Evolutionary conservation across 2,888 invertebrate species (phyloP).

Genomic region (Diploptera punctata): DNA sequence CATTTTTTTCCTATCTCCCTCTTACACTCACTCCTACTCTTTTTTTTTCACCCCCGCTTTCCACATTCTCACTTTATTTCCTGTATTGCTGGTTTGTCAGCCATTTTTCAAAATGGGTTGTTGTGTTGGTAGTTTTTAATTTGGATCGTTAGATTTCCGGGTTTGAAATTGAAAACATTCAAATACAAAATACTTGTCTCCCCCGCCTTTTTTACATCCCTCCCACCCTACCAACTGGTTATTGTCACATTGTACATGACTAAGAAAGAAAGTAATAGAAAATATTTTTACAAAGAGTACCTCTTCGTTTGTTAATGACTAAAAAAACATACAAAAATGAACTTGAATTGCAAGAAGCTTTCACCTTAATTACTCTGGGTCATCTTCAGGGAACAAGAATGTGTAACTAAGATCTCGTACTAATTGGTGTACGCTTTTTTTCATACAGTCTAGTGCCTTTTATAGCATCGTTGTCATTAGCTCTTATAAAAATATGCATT

Average conservation of each 20-base stretch:
- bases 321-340: background rate
- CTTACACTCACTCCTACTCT: background rate
- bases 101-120: constrained; percentile 24
- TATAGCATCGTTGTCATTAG: too few species aligned
- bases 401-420: too few species aligned
- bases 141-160: constrained; percentile 29
- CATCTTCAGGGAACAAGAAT: background rate
- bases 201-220: background rate
- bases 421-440: too few species aligned
- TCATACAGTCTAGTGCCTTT: too few species aligned
- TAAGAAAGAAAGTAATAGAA: background rate
- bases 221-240: background rate
- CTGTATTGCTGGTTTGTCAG: constrained; percentile 23
- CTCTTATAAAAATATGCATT: too few species aligned
- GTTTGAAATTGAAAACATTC: constrained; percentile 24
- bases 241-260: background rate
- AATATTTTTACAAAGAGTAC: background rate
- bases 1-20: constrained; percentile 24
- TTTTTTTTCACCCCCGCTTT: background rate
- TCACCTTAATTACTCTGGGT: constrained; percentile 5
- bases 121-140: constrained; percentile 21
- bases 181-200: background rate
- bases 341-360: background rate
- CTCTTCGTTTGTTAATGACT: background rate
- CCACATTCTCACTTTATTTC: background rate